Evolutionary conservation across 2,113 vertebrate species (phyloP), one percentile per base, ranked within the genome.

Genomic region (Hiodon alosoides): DNA sequence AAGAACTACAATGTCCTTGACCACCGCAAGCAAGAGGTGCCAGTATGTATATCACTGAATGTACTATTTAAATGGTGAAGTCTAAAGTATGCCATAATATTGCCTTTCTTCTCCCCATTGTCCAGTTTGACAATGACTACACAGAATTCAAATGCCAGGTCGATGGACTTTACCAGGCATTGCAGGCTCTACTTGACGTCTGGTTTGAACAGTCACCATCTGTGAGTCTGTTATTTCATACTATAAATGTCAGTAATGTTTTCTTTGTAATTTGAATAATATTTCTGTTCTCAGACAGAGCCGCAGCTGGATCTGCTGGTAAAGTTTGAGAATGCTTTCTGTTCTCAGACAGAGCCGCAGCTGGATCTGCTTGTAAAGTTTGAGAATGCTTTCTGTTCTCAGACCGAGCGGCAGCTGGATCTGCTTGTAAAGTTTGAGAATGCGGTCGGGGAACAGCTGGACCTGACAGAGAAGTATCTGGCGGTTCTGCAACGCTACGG

Each of bases 111-210:
- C 4, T 62, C 57, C 64, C 72, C 16, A 58, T 61, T 51, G 31
- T 77, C n/a, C 71, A 95, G 93, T 95, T 95, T 89, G 93, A 95
- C 80, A 89, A 87, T 76, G 92, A 94, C 83, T 94, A 92, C 47
- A 60, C 83, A 72, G 92, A 94, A 66, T 94, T 95, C 84, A 90
- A 86, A 86, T 78, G 81, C 61, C 91, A 94, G 83, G 85, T 91
- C 62, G 86, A 90, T 80, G 72, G 65, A 66, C 64, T 95, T 72
- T 90, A 91, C 1, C 87, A 88, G 73, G 92, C 89, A 52, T 72
- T 95, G 64, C 87, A 89, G 84, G 75, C 85, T 77, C 85, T 89
- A 79, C 84, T 95, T 83, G 91, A 94, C 83, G 89, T 84, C 57
- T 94, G 88, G 84, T 91, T 94, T 85, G 82, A 83, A 59, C 89